Percentiles rank a stretch among this genome's conserved stretches.
phyloP scores from a whole-genome alignment of 2,888 invertebrate species.

The Lithophane ornitopus region DNA sequence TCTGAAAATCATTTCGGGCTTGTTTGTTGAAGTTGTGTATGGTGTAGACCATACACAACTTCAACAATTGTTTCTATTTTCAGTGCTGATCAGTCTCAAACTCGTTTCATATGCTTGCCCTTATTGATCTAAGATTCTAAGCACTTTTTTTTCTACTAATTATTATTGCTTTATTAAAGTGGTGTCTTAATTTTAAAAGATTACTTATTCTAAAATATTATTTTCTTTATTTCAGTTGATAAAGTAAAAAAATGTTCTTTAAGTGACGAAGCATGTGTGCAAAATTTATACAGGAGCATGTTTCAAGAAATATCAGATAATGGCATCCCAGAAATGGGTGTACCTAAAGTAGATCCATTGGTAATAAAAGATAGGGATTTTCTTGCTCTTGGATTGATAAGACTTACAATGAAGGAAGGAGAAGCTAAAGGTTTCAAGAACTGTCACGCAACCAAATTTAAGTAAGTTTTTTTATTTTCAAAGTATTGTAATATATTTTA shows the following conservation, averaged over 20 bases:
- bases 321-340: conserved; percentile 43
- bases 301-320: conserved; percentile 22
- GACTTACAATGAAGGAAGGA: conserved; percentile 26
- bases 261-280: conserved; percentile 31
- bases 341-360: conserved; percentile 49
- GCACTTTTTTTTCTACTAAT: background rate
- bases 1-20: background rate
- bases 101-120: background rate
- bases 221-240: conserved; percentile 42
- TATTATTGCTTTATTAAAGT: background rate
- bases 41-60: background rate
- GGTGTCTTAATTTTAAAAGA: background rate
- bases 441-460: conserved; percentile 20
- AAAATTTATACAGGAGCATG: background rate
- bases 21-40: no score
- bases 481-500: background rate
- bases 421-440: conserved; percentile 46
- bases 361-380: conserved; percentile 14
- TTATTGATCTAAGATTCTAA: no score
- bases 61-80: background rate
- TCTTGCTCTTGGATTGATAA: conserved; percentile 39
- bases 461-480: conserved; percentile 41
- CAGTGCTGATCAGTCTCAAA: background rate
- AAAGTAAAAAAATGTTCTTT: conserved; percentile 38
- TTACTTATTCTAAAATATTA: background rate